phyloP scores from a whole-genome alignment of 2,797 vertebrate genomes.

The Enteromius viviparus region DNA sequence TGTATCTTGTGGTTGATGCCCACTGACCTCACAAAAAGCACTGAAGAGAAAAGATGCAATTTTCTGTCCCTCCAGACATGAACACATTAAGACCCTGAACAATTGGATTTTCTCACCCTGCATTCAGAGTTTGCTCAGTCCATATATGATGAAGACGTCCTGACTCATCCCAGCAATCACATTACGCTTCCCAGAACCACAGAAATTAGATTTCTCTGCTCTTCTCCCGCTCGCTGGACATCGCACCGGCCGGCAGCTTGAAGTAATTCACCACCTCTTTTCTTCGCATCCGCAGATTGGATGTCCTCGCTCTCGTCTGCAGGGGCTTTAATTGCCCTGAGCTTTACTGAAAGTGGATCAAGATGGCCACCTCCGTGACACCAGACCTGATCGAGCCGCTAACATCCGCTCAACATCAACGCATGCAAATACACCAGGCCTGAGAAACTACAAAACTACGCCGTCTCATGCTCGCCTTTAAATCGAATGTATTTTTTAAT shows the following conservation, averaged over 20 bases:
- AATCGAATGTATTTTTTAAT: background rate
- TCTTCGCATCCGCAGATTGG: slow-evolving; percentile 35
- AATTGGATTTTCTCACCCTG: slow-evolving; percentile 29
- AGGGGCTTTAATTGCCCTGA: slow-evolving; percentile 49
- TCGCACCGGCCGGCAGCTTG: slow-evolving; percentile 73
- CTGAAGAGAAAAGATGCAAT: background rate
- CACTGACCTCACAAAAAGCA: background rate
- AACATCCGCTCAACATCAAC: background rate
- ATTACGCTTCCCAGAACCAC: slow-evolving; percentile 57
- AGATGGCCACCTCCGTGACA: slow-evolving; percentile 32
- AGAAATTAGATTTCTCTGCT: slow-evolving; percentile 53
- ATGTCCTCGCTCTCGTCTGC: slow-evolving; percentile 43
- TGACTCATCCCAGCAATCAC: slow-evolving; percentile 50
- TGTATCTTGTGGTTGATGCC: background rate
- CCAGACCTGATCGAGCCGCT: background rate
- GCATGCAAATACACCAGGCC: background rate
- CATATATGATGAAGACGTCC: slow-evolving; percentile 33
- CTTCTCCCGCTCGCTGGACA: background rate
- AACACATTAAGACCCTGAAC: slow-evolving; percentile 17
- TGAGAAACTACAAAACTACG: background rate
- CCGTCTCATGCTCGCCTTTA: background rate
- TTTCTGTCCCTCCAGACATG: slow-evolving; percentile 12
- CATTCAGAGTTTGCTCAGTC: background rate
- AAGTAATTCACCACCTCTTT: slow-evolving; percentile 74
- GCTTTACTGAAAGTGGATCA: slow-evolving; percentile 52